phyloP scores from a whole-genome alignment of 2,888 invertebrate species.

The Frankliniella fusca region DNA sequence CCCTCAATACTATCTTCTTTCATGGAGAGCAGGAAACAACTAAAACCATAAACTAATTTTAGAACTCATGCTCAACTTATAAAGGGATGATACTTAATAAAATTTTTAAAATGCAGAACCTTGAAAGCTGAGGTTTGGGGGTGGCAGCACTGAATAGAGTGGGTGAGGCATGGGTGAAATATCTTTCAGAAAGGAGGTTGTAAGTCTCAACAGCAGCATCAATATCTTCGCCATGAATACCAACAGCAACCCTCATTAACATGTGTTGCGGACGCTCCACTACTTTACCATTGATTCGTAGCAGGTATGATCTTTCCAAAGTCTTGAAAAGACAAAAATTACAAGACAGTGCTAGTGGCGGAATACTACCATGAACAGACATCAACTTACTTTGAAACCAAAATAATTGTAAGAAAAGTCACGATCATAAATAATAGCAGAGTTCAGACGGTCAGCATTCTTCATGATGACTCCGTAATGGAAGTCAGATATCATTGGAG shows the following conservation, averaged over 20 bases:
- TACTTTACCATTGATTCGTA: slow-evolving; percentile 87
- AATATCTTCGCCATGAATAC: slow-evolving; percentile 92
- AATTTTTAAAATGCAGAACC: slow-evolving; percentile 45
- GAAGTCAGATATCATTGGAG: slow-evolving; percentile 83
- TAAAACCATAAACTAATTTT: slow-evolving; percentile 42
- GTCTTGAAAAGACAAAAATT: slow-evolving; percentile 54
- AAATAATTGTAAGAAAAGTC: slow-evolving; percentile 98
- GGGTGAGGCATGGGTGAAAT: slow-evolving; percentile 97
- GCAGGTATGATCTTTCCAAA: slow-evolving; percentile 87
- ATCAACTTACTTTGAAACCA: slow-evolving; percentile 78
- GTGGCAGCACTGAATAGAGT: slow-evolving; percentile 96
- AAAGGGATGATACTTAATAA: not conserved
- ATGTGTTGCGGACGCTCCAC: slow-evolving; percentile 97
- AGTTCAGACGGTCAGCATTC: slow-evolving; percentile 85
- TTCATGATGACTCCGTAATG: slow-evolving; percentile 76
- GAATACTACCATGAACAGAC: not conserved
- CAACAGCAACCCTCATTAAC: slow-evolving; percentile 96
- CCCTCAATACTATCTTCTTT: slow-evolving; percentile 92
- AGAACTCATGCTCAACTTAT: too few relatives aligned
- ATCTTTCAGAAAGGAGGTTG: slow-evolving; percentile 88
- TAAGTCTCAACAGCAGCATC: slow-evolving; percentile 92
- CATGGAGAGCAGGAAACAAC: slow-evolving; percentile 94
- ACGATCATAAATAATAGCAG: slow-evolving; percentile 92
- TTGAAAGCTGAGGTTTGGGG: slow-evolving; percentile 83
- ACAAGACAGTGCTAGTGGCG: not conserved